phyloP scores from a whole-genome alignment of 2,888 invertebrate species.

The Scrobipalpa atriplicella region DNA sequence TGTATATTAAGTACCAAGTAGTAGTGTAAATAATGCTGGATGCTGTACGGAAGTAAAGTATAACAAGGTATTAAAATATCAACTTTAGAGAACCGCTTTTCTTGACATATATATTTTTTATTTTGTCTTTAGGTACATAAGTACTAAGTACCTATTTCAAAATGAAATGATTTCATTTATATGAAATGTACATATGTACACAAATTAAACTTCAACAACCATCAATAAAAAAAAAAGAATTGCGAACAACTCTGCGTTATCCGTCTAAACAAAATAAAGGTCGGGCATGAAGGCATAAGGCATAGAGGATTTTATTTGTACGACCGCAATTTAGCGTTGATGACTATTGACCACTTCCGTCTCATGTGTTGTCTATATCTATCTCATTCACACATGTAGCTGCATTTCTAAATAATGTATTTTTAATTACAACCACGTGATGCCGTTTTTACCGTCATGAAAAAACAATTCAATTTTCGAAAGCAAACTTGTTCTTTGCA shows the following conservation, averaged over 20 bases:
- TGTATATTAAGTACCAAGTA: constrained; percentile 41
- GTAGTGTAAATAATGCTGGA: constrained; percentile 22
- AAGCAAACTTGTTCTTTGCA: not conserved
- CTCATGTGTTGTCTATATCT: constrained; percentile 18
- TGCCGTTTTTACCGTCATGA: not conserved
- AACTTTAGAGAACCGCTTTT: too few species aligned
- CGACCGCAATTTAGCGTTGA: constrained; percentile 58
- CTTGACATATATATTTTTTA: too few species aligned
- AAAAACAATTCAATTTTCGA: constrained; percentile 10
- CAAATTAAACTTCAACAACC: too few species aligned
- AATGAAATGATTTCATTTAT: too few species aligned
- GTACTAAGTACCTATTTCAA: too few species aligned
- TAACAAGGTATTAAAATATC: too few species aligned
- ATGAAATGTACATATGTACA: too few species aligned
- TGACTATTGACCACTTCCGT: constrained; percentile 43
- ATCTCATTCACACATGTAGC: not conserved
- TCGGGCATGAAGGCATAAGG: constrained; percentile 39
- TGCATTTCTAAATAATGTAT: constrained; percentile 13
- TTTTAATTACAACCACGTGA: constrained; percentile 7
- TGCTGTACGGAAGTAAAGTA: too few species aligned
- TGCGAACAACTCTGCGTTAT: too few species aligned
- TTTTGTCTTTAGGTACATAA: too few species aligned
- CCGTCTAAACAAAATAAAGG: constrained; percentile 48
- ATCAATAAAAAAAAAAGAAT: too few species aligned
- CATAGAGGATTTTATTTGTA: constrained; percentile 53